Evolutionary conservation across 2,888 invertebrate genomes (phyloP).

Genomic region (Hecatera dysodea): DNA sequence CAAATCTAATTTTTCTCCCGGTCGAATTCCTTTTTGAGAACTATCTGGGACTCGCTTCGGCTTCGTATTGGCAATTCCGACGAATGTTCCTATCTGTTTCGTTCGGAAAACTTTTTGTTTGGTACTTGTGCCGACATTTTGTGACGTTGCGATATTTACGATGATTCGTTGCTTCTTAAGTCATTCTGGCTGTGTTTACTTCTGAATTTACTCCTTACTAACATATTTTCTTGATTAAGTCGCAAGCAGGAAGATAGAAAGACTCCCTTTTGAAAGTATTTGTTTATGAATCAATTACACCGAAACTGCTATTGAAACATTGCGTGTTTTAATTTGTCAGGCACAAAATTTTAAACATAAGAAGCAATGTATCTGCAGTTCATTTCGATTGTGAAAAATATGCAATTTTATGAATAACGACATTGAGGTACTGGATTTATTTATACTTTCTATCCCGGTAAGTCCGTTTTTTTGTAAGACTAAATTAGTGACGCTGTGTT

Average conservation of each 20-base stretch:
- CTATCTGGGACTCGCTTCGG: conserved; percentile 78
- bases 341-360: no score
- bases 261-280: neutral
- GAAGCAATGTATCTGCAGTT: no score
- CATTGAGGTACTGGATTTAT: no score
- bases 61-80: conserved; percentile 84
- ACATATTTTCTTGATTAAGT: conserved; percentile 5
- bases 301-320: neutral
- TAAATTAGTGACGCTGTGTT: no score
- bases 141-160: conserved; percentile 52
- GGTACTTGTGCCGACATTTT: conserved; percentile 47
- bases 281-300: neutral
- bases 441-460: no score
- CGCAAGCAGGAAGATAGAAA: neutral
- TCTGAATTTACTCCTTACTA: neutral
- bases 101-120: conserved; percentile 65
- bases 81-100: conserved; percentile 67
- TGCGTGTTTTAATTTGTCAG: no score
- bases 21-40: conserved; percentile 86
- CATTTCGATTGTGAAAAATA: no score
- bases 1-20: conserved; percentile 87
- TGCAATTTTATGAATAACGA: neutral
- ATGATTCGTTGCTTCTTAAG: conserved; percentile 56
- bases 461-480: no score
- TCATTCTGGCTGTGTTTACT: conserved; percentile 20